Base-by-base conservation (phyloP, 2,113 vertebrate genomes). In the Sylvia atricapilla region DNA sequence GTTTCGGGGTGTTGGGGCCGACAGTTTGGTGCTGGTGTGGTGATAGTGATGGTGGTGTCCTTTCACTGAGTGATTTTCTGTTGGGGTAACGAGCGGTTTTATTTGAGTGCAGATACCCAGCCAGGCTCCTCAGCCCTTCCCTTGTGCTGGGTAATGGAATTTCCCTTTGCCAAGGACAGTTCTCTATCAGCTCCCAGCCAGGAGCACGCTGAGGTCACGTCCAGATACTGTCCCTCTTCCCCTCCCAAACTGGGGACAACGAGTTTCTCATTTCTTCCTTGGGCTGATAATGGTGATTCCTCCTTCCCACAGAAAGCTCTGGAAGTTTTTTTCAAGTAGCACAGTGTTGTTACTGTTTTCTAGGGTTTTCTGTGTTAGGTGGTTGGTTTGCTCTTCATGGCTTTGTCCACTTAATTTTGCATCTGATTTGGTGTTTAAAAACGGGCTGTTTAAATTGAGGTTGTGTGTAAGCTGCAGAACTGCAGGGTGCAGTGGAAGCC, bases 61-160 rank as follows among this genome's bases (percentile, higher is more conserved):
- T 3, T 28, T 39, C 15, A 0, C 0, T 5, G 4, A 5, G 5
- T 2, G 68, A 13, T 30, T 30, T 50, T 24, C 1, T 3, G 1
- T 4, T 28, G 63, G 75, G 50, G 18, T 88, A 66, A 79, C 0
- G 1, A 47, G 28, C n/a, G 92, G 7, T 39, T 77, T 53, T 13
- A 6, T 19, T 60, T 0, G 25, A 39, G 11, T n/a, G 2, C 44
- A 33, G 75, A 79, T 53, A 58, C 1, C 21, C 3, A 18, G 66
- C 3, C 6, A 2, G 59, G 55, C 47, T 67, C 14, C 21, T 14
- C 28, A 7, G 58, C 78, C 81, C 56, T 75, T 28, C 59, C 78
- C 63, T n/a, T 1, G 24, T 10, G 9, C 56, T 10, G 46, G n/a
- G 4, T 58, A 72, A 75, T 58, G 0, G 84, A 52, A 52, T 67